Conservation (phyloP, 2,888 invertebrate species). For the Temnothorax ravouxi region DNA sequence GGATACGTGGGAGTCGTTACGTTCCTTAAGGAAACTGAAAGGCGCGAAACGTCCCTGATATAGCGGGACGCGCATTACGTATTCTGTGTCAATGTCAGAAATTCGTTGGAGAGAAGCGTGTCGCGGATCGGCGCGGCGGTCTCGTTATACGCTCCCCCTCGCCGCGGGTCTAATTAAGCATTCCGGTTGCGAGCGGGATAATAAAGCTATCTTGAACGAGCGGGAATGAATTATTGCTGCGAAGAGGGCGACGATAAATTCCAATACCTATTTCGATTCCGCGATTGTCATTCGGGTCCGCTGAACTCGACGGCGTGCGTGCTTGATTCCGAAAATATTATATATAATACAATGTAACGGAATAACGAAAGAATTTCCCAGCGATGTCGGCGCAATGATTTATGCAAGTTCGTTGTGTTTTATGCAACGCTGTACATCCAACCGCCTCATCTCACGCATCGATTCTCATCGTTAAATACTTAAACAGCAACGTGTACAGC, state of each 20-base stretch:
- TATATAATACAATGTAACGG: background rate
- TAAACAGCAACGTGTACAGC: conserved; percentile 37
- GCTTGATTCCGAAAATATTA: background rate
- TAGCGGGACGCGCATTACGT: background rate
- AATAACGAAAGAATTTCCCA: background rate
- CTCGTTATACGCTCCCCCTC: conserved; percentile 8
- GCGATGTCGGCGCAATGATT: background rate
- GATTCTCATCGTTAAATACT: conserved; percentile 49
- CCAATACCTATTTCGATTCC: background rate
- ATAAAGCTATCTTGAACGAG: conserved; percentile 23
- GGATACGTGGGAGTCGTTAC: conserved; percentile 13
- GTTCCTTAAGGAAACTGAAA: background rate
- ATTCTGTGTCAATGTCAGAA: conserved; percentile 58
- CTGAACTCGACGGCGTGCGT: background rate
- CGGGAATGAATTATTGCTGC: conserved; percentile 27
- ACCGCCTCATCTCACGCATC: conserved; percentile 17
- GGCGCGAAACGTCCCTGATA: background rate
- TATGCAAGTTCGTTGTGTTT: conserved; percentile 13
- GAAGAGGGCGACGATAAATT: conserved; percentile 12
- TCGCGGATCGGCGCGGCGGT: background rate
- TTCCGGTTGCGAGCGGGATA: conserved; percentile 25
- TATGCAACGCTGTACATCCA: background rate
- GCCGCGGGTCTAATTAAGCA: conserved; percentile 29
- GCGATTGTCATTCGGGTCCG: background rate
- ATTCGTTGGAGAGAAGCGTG: conserved; percentile 25